These are phyloP conservation scores for Excalfactoria chinensis DNA, from an alignment of 2,113 vertebrate species.

Conservation along the genomic window DNA sequence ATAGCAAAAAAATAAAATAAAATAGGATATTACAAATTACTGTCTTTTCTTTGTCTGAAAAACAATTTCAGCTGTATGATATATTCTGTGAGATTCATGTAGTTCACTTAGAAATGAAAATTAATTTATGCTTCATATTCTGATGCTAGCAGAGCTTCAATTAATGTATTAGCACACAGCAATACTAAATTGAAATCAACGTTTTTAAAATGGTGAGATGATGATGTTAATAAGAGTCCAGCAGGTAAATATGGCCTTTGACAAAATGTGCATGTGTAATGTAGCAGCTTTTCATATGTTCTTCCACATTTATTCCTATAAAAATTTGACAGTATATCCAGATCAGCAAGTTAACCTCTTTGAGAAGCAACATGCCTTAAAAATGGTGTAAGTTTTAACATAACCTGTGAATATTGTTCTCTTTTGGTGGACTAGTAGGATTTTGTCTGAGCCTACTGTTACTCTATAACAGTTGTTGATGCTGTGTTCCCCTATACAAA, in stretches of 20 bases:
- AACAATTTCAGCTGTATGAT: not conserved
- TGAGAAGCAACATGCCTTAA: not conserved
- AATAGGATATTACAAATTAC: not conserved
- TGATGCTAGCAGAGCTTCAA: not conserved
- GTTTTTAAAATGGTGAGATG: not conserved
- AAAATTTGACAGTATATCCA: not conserved
- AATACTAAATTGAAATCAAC: not conserved
- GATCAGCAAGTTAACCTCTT: not conserved
- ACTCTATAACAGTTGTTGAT: not conserved
- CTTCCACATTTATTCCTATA: not conserved
- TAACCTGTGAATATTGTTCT: not conserved
- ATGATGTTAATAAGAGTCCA: not conserved
- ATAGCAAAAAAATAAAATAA: not conserved
- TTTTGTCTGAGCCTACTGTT: not conserved
- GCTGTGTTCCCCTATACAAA: not conserved
- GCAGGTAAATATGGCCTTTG: not conserved
- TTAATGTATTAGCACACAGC: not conserved
- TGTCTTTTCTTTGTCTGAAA: not conserved
- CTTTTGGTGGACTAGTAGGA: not conserved
- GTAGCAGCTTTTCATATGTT: not conserved
- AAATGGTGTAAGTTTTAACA: not conserved
- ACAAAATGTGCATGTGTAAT: not conserved
- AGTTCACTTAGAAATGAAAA: not conserved
- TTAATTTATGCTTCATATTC: not conserved
- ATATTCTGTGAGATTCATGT: not conserved